Evolutionary conservation across 2,888 invertebrate species (phyloP), one percentile per base, ranked within the genome.

Genomic region (Ptychoptera contaminata): DNA sequence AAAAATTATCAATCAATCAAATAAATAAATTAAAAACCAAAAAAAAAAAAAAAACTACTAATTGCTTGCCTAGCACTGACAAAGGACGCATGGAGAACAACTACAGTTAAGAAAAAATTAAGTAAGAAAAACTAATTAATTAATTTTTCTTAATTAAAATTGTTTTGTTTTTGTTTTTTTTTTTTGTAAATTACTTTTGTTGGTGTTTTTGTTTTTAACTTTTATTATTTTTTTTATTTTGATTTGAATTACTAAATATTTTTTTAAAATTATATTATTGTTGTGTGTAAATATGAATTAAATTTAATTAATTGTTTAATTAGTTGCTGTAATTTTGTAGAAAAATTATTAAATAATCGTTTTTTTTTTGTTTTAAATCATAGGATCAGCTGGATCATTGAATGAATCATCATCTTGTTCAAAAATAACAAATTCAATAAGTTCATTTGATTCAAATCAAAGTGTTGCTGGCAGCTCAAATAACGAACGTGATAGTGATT

Each of bases 321-420:
- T 12, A 39, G 14, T 30, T 40, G 29, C 8, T 32, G n/a, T 32
- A 11, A 8, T 32, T 32, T 32, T 7, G 3, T 32, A 11, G 4
- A 11, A 8, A 3, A 32, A 11, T 32, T 7, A 16, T 42, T 15
- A 2, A 23, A 16, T 39, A 5, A 12, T 11, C 5, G 2, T 36
- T 36, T 36, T 12, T 36, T 14, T 8, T 36, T 12, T 36, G 4
- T 12, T 36, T 12, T 12, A 36, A 36, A n/a, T 10, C 34, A 42
- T 52, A 68, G 68, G 67, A 49, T 68, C 68, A 23, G 67, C 62
- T 15, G 63, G 61, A 40, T 67, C 67, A 5, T 53, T 68, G 36
- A 65, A 65, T 48, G 66, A 64, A 47, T 60, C 65, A 44, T 65
- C 65, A 41, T 63, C 63, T 34, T 64, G 63, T 44, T 65, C 65